phyloP scores from a whole-genome alignment of 2,888 invertebrate species.

The Mesorhabditis sp. region DNA sequence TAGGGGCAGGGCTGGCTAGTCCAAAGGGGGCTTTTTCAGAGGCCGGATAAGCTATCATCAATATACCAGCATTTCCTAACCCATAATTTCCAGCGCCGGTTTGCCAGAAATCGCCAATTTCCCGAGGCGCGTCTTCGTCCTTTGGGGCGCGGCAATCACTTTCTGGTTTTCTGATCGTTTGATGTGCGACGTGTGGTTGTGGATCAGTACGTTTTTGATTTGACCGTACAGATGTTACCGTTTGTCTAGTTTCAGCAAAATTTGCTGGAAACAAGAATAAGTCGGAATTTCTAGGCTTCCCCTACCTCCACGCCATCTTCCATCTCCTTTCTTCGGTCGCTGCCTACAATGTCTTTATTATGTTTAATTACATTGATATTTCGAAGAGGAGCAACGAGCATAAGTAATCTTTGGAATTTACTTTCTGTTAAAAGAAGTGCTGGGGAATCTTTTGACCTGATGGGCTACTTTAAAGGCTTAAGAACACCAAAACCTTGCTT shows the following conservation, averaged over 20 bases:
- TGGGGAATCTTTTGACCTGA: not conserved
- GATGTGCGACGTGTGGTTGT: constrained; percentile 53
- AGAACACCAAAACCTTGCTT: not conserved
- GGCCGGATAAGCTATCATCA: not conserved
- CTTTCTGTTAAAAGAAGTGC: not conserved
- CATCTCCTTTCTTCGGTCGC: constrained; percentile 51
- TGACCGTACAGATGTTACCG: not conserved
- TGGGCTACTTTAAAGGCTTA: not conserved
- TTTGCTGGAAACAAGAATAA: not conserved
- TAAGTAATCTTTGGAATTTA: constrained; percentile 19
- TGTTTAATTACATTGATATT: constrained; percentile 55
- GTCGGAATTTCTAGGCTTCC: constrained; percentile 30
- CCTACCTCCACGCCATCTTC: constrained; percentile 54
- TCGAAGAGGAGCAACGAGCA: constrained; percentile 39
- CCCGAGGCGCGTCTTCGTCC: constrained; percentile 42
- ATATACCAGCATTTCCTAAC: not conserved
- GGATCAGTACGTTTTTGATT: constrained; percentile 31
- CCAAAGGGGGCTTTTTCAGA: not conserved
- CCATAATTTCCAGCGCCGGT: constrained; percentile 32
- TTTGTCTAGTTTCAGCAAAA: not conserved
- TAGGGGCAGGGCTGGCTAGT: too few species aligned
- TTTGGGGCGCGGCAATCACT: constrained; percentile 46
- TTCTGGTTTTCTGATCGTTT: constrained; percentile 54
- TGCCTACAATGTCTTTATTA: constrained; percentile 53
- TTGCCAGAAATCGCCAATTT: constrained; percentile 47